Conservation (phyloP, 2,797 vertebrate genomes). For the Nasua narica region DNA sequence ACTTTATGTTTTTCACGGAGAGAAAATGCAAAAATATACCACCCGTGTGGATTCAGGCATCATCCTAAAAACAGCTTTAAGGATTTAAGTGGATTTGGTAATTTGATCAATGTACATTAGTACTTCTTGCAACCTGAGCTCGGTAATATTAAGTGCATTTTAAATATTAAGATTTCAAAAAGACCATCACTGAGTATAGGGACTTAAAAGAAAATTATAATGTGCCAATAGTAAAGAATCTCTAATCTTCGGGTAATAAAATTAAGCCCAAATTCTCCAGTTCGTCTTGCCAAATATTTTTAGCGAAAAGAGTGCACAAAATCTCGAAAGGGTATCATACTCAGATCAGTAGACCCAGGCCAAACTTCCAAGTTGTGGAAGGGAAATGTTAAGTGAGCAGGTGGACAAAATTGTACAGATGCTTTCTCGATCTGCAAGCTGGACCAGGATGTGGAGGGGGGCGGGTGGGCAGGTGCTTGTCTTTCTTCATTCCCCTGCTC, state of each 20-base stretch:
- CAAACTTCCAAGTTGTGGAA: not conserved
- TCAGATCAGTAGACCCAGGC: not conserved
- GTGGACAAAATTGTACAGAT: too few relatives aligned
- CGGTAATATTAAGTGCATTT: not conserved
- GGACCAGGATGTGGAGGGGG: rapidly evolving
- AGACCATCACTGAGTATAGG: not conserved
- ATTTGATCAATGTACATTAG: not conserved
- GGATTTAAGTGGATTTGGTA: not conserved
- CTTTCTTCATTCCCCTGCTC: not conserved
- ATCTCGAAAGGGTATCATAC: not conserved
- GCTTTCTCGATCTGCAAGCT: not conserved
- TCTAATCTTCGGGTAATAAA: not conserved
- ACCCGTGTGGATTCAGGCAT: not conserved
- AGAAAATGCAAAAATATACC: not conserved
- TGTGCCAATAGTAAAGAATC: not conserved
- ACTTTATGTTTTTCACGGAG: not conserved
- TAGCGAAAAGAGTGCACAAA: not conserved
- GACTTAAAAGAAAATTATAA: not conserved
- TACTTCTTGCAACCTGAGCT: not conserved
- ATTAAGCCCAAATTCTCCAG: not conserved
- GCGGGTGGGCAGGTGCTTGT: too few relatives aligned
- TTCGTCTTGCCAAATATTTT: not conserved
- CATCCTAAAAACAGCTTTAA: not conserved
- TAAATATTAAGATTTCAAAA: not conserved
- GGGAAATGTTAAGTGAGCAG: not conserved